Evolutionary conservation across 1,140 invertebrate species (phyloP).

Genomic region (Penaeus vannamei): DNA sequence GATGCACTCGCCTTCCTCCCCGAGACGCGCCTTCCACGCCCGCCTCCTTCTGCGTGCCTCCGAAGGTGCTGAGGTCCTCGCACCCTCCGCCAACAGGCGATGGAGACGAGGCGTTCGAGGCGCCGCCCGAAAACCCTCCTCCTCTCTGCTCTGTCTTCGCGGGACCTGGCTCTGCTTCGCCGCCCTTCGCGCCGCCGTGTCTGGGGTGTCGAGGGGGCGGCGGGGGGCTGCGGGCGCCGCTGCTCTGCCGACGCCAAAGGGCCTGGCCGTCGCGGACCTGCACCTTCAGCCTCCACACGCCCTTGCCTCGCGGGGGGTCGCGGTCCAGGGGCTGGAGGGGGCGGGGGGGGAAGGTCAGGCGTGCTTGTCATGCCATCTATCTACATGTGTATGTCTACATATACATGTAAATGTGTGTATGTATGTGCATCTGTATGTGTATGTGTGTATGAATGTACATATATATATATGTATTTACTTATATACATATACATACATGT

Average conservation of each 20-base stretch:
- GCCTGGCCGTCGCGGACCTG: constrained; percentile 41
- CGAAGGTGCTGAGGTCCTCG: neutral
- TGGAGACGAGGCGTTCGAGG: neutral
- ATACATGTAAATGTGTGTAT: too few relatives aligned
- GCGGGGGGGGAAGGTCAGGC: neutral
- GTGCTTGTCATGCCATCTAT: too few relatives aligned
- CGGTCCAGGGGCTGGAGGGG: constrained; percentile 42
- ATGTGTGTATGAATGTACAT: too few relatives aligned
- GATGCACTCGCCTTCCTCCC: constrained; percentile 7
- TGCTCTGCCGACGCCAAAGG: constrained; percentile 18
- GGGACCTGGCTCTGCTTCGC: neutral
- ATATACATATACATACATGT: too few relatives aligned
- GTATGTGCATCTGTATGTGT: too few relatives aligned
- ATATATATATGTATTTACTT: too few relatives aligned
- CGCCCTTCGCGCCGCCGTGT: neutral
- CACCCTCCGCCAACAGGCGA: neutral
- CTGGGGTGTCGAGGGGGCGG: neutral
- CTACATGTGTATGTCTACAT: too few relatives aligned
- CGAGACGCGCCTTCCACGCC: neutral
- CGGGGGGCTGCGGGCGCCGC: neutral
- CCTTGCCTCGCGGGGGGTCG: constrained; percentile 29
- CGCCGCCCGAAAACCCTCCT: neutral
- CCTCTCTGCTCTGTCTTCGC: neutral
- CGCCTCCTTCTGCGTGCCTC: neutral
- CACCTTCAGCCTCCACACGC: constrained; percentile 31